Conservation (phyloP, 2,888 invertebrate genomes). For the Scaptomyza polygonia region DNA sequence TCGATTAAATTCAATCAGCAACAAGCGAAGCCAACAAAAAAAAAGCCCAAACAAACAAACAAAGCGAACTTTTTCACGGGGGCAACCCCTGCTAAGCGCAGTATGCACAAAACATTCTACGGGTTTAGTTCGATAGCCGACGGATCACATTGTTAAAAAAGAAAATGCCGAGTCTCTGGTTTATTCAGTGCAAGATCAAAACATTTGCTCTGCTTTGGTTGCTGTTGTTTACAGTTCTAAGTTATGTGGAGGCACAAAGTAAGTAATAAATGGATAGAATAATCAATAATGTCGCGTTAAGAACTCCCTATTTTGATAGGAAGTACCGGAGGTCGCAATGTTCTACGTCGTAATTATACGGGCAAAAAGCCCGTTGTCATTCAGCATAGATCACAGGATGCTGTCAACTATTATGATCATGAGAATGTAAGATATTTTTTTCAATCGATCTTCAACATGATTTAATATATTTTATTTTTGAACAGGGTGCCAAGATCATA, state of each 20-base stretch:
- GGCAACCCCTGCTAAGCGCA: slow-evolving; percentile 44
- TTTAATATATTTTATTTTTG: neutral
- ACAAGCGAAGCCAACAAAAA: slow-evolving; percentile 9
- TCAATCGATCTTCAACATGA: neutral
- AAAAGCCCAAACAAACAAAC: slow-evolving; percentile 43
- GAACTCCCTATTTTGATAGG: slow-evolving; percentile 59
- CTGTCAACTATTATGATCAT: slow-evolving; percentile 95
- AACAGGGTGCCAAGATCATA: slow-evolving; percentile 94
- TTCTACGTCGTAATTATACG: slow-evolving; percentile 83
- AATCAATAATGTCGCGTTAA: neutral
- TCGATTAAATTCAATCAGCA: slow-evolving; percentile 67
- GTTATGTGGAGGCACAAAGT: slow-evolving; percentile 67
- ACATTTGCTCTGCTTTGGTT: slow-evolving; percentile 52
- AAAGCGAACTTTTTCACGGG: slow-evolving; percentile 14
- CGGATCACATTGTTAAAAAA: slow-evolving; percentile 25
- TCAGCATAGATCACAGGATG: slow-evolving; percentile 93
- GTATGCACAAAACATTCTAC: slow-evolving; percentile 65
- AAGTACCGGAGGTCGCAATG: slow-evolving; percentile 82
- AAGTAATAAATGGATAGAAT: slow-evolving; percentile 19
- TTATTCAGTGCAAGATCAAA: slow-evolving; percentile 47
- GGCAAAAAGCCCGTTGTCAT: slow-evolving; percentile 84
- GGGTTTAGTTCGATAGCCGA: slow-evolving; percentile 30
- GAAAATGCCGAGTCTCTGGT: slow-evolving; percentile 45
- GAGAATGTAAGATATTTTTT: slow-evolving; percentile 87
- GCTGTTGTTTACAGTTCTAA: slow-evolving; percentile 42